Evolutionary conservation across 2,888 invertebrate species (phyloP).

Genomic region (Halictus quadricinctus): DNA sequence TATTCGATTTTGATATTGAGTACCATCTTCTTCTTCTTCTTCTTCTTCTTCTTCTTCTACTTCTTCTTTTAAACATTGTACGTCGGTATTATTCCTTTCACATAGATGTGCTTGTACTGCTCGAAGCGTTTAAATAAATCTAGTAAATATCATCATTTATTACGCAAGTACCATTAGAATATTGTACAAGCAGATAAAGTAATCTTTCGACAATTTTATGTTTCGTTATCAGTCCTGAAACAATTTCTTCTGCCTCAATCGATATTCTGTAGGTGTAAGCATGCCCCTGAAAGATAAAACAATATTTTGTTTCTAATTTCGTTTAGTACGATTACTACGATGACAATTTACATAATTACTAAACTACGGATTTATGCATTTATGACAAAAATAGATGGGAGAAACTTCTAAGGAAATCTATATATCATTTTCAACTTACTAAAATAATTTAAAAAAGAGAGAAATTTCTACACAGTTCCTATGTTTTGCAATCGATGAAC

Average conservation of each 20-base stretch:
- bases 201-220: neutral
- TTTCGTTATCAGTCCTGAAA: constrained; percentile 47
- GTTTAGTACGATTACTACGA: neutral
- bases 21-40: neutral
- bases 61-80: neutral
- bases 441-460: too few species aligned
- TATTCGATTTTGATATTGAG: constrained; percentile 1
- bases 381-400: too few species aligned
- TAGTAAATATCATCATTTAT: constrained; percentile 6
- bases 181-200: neutral
- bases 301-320: neutral
- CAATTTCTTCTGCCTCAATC: constrained; percentile 84
- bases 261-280: constrained; percentile 89
- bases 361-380: too few species aligned
- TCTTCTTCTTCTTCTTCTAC: neutral
- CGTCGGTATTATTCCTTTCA: neutral
- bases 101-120: neutral
- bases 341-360: neutral
- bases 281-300: constrained; percentile 84
- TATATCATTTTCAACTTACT: too few species aligned
- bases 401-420: too few species aligned
- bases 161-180: constrained; percentile 15
- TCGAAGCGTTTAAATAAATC: constrained; percentile 18
- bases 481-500: too few species aligned
- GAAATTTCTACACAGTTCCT: too few species aligned